Conservation (phyloP, 2,888 invertebrate genomes). For the Hedychridium roseum region DNA sequence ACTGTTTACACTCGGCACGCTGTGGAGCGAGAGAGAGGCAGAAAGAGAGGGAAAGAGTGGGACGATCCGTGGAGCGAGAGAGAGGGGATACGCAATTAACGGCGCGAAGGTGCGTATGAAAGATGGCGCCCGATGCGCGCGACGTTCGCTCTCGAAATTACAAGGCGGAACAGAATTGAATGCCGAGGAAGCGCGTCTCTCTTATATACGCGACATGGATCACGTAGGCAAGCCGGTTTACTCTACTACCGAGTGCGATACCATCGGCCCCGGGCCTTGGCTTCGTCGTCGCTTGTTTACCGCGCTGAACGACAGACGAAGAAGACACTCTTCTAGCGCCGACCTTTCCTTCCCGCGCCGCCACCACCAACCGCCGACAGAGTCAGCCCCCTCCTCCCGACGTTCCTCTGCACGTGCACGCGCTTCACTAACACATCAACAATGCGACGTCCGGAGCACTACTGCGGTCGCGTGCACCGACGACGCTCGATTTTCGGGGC, state of each 20-base stretch:
- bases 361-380: neutral
- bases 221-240: constrained; percentile 42
- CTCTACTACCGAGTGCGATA: constrained; percentile 43
- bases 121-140: too few relatives aligned
- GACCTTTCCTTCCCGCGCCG: neutral
- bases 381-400: too few relatives aligned
- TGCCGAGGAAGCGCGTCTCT: constrained; percentile 36
- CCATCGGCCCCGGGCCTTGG: constrained; percentile 42
- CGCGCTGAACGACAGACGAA: neutral
- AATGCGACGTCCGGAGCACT: too few relatives aligned
- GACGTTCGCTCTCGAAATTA: constrained; percentile 28
- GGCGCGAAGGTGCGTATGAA: too few relatives aligned
- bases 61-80: too few relatives aligned
- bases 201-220: constrained; percentile 47
- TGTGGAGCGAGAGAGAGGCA: too few relatives aligned
- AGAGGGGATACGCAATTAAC: too few relatives aligned
- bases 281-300: constrained; percentile 40
- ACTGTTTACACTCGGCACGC: too few relatives aligned
- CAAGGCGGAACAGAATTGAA: constrained; percentile 36
- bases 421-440: too few relatives aligned
- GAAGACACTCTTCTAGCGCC: neutral
- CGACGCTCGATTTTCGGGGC: too few relatives aligned
- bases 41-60: neutral
- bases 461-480: too few relatives aligned
- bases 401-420: too few relatives aligned